Base-by-base conservation (phyloP, 2,888 invertebrate species). In the Empis livida region DNA sequence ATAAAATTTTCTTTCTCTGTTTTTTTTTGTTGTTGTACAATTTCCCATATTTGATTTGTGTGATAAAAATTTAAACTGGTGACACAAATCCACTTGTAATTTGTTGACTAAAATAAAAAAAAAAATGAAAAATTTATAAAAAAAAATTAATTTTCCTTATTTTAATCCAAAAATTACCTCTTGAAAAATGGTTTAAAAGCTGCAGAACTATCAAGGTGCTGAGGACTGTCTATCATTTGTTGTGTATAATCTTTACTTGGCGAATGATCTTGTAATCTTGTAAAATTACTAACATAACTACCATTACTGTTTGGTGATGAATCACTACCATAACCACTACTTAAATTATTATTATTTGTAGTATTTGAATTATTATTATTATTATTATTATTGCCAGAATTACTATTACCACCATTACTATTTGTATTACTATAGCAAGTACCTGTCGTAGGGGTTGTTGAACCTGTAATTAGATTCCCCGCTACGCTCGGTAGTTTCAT, bases 181-280 rank as follows among this genome's bases (percentile, higher is more conserved):
- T 90, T 91, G 71, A 89, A 89, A 71, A 89, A 87, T 54, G 89
- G 89, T 71, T 89, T 89, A 71, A 90, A 90, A 62, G 87, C 86
- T 46, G 86, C 78, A 17, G 41, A 10, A 14, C n/a, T 13, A 41
- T 35, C 41, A 23, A 42, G 43, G 37, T 49, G 46, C n/a, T 42
- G 44, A 11, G 41, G 44, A 56, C 71, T 55, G 16, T 50, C 52
- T 49, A 57, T 48, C 47, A 63, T 59, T 10, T 63, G 61, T 16
- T 64, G 59, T 15, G 56, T 56, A 37, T 60, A 62, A 50, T 57
- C 55, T 47, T 61, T 61, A 51, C 59, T 56, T 49, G 62, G 58
- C 11, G 65, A 58, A 50, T 66, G 67, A 13, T 63, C 64, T 44
- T 59, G 61, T 37, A 61, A 53, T n/a, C 63, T 56, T 16, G 54